phyloP scores from a whole-genome alignment of 2,113 vertebrate genomes.

The Heterotis niloticus region DNA sequence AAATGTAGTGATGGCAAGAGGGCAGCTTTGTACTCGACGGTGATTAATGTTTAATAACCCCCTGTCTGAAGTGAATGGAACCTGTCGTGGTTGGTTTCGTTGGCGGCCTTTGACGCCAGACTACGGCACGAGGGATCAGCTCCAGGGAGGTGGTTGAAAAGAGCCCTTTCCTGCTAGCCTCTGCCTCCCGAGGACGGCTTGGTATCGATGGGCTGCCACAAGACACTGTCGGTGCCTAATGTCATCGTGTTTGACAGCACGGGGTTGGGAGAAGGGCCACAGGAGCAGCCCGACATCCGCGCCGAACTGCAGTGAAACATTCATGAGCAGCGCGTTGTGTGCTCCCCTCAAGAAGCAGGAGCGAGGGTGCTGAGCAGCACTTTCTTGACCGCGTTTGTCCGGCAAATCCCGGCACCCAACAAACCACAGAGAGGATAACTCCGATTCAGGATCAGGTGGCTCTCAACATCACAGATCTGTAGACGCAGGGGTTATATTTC shows the following conservation, averaged over 20 bases:
- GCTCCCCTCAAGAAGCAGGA: neutral
- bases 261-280: slow-evolving; percentile 37
- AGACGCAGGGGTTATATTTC: neutral
- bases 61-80: slow-evolving; percentile 31
- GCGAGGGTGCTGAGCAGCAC: neutral
- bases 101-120: slow-evolving; percentile 16
- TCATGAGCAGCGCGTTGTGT: neutral
- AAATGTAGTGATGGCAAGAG: slow-evolving; percentile 27
- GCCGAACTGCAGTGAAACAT: slow-evolving; percentile 39
- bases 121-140: neutral
- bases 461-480: too few relatives aligned
- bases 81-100: slow-evolving; percentile 36
- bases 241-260: slow-evolving; percentile 46
- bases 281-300: slow-evolving; percentile 22
- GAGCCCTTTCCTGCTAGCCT: neutral
- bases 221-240: neutral
- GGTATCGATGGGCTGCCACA: neutral
- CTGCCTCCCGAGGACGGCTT: neutral
- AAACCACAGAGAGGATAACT: neutral
- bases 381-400: too few relatives aligned
- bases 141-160: slow-evolving; percentile 16
- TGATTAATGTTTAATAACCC: slow-evolving; percentile 37
- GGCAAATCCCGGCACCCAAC: too few relatives aligned
- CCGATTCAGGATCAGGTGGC: too few relatives aligned
- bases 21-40: slow-evolving; percentile 14